Percentiles rank a stretch among this genome's conserved stretches.
Conservation (phyloP, 2,888 invertebrate species). For the Oscheius sp. region DNA sequence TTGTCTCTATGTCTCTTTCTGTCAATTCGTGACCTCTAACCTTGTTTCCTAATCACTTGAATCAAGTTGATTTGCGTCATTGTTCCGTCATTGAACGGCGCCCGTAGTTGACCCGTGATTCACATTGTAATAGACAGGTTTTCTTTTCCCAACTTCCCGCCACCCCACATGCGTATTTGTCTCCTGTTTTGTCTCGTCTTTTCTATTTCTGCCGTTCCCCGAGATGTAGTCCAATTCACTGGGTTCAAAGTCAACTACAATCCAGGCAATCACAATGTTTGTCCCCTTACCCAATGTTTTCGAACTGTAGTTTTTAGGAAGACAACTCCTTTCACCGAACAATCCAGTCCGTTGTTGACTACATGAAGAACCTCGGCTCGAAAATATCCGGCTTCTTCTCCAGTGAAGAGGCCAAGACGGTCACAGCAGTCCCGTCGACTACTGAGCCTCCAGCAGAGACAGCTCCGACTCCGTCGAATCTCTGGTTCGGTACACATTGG, state of each 20-base stretch:
- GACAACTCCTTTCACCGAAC: not conserved
- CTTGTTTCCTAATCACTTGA: too few species aligned
- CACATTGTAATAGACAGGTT: too few species aligned
- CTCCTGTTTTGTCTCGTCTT: not conserved
- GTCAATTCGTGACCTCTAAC: too few species aligned
- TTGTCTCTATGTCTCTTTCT: too few species aligned
- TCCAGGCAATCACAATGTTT: conserved; percentile 12
- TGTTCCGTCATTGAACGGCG: too few species aligned
- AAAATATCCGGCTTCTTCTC: conserved; percentile 5
- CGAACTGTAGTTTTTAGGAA: not conserved
- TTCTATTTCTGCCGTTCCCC: not conserved
- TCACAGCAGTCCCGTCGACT: not conserved
- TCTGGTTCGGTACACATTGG: conserved; percentile 7
- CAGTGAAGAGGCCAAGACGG: not conserved
- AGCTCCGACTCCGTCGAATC: not conserved
- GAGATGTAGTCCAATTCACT: conserved; percentile 6
- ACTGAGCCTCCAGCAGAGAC: not conserved
- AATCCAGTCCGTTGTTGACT: not conserved
- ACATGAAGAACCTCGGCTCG: not conserved
- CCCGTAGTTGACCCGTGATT: too few species aligned
- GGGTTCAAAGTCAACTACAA: conserved; percentile 17
- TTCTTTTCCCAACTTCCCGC: too few species aligned
- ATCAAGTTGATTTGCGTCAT: too few species aligned
- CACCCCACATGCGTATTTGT: conserved; percentile 8
- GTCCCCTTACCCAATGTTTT: not conserved